Evolutionary conservation across 2,888 invertebrate species (phyloP).

Genomic region (Heliconius cydno): DNA sequence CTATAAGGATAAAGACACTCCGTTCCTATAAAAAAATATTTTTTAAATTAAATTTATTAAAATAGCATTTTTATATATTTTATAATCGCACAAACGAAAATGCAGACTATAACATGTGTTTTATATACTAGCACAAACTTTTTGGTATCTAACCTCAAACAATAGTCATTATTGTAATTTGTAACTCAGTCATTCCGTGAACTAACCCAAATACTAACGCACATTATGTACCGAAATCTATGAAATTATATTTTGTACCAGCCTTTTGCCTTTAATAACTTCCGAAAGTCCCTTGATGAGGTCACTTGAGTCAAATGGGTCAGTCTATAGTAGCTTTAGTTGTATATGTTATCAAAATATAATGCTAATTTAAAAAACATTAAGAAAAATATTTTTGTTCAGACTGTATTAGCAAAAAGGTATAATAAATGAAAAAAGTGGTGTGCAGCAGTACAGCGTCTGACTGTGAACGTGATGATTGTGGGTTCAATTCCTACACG

Average conservation of each 20-base stretch:
- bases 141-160: conserved; percentile 10
- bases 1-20: too few species aligned
- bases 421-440: too few species aligned
- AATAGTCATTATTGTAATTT: conserved; percentile 30
- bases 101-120: neutral
- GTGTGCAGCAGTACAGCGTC: too few species aligned
- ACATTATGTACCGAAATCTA: conserved; percentile 12
- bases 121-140: conserved; percentile 7
- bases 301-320: conserved; percentile 20
- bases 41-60: too few species aligned
- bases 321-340: neutral
- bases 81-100: too few species aligned
- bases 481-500: too few species aligned
- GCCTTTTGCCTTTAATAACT: conserved; percentile 31
- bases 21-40: too few species aligned
- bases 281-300: conserved; percentile 29
- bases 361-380: neutral
- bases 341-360: neutral
- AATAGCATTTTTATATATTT: too few species aligned
- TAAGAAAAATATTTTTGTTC: neutral
- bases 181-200: conserved; percentile 17
- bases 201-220: conserved; percentile 24
- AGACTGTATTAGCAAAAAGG: too few species aligned
- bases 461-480: too few species aligned
- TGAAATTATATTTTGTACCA: conserved; percentile 15